phyloP scores from a whole-genome alignment of 1,140 invertebrate genomes.

The Cheumatopsyche charites region DNA sequence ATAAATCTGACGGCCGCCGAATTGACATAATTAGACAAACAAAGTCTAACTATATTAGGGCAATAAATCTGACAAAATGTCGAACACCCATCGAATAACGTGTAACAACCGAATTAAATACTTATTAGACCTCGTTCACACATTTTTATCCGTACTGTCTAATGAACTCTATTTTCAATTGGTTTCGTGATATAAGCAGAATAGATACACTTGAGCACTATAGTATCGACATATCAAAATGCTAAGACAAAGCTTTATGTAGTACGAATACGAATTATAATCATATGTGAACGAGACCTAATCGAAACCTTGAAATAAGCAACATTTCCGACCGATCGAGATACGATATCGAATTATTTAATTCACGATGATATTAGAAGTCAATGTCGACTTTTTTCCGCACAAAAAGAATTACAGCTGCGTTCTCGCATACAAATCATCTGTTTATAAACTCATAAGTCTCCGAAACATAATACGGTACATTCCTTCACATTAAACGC shows the following conservation, averaged over 20 bases:
- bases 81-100: neutral
- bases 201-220: too few species aligned
- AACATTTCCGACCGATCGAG: neutral
- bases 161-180: too few species aligned
- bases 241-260: too few species aligned
- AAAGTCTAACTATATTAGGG: neutral
- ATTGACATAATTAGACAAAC: slow-evolving; percentile 20
- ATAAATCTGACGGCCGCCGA: slow-evolving; percentile 1
- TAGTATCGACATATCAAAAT: too few species aligned
- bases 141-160: too few species aligned
- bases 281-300: too few species aligned
- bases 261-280: too few species aligned
- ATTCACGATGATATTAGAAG: neutral
- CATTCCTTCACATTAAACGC: too few species aligned
- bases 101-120: slow-evolving; percentile 4
- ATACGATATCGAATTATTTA: neutral
- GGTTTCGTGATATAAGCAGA: too few species aligned
- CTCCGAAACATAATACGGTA: neutral
- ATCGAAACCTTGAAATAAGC: slow-evolving; percentile 8
- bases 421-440: neutral
- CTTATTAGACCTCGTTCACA: too few species aligned
- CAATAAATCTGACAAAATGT: neutral
- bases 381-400: slow-evolving; percentile 5
- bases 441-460: neutral
- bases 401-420: neutral